Percentiles rank a stretch among this genome's conserved stretches.
These are phyloP conservation scores for Leptopilina syphax DNA, from an alignment of 2,888 invertebrate species.

Conservation along the genomic window DNA sequence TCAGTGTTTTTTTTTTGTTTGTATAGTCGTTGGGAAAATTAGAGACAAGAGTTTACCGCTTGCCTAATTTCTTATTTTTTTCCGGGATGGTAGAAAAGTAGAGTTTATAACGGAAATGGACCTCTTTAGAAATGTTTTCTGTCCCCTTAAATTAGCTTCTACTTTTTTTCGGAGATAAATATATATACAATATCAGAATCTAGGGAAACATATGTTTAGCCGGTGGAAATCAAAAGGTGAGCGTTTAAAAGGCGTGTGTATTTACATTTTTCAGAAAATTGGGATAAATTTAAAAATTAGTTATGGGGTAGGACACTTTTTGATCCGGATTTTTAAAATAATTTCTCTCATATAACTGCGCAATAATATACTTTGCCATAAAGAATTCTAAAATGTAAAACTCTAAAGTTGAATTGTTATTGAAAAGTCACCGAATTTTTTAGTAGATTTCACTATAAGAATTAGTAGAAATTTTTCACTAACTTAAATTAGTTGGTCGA, in stretches of 20 bases:
- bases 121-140: slow-evolving; percentile 2
- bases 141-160: slow-evolving; percentile 18
- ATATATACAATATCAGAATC: no score
- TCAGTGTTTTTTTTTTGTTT: slow-evolving; percentile 4
- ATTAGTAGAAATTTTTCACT: no score
- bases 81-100: neutral
- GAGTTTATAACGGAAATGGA: slow-evolving; percentile 19
- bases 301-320: neutral
- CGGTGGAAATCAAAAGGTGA: slow-evolving; percentile 19
- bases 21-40: neutral
- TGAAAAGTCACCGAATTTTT: no score
- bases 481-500: no score
- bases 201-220: slow-evolving; percentile 25
- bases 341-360: no score
- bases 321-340: neutral
- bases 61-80: slow-evolving; percentile 11
- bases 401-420: no score
- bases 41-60: neutral
- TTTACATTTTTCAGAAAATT: neutral
- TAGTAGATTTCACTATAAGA: no score
- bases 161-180: neutral
- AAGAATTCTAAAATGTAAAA: no score
- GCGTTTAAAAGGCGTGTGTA: neutral
- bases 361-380: no score
- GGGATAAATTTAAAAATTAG: neutral